Base-by-base conservation (phyloP, 2,888 invertebrate genomes). In the Cephus sareptanus region DNA sequence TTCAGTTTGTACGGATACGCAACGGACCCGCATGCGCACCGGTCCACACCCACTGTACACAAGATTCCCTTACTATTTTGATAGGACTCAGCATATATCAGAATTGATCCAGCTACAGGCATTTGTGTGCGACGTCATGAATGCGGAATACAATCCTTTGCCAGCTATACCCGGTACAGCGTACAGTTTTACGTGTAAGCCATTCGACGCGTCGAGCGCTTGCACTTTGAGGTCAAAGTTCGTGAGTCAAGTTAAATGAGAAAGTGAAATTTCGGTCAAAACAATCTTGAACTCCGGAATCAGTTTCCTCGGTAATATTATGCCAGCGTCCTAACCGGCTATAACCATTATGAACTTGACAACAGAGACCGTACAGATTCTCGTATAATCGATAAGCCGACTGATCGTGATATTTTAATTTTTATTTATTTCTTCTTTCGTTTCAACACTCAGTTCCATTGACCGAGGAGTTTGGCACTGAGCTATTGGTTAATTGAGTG, bases 1-100 rank as follows among this genome's bases (percentile, higher is more conserved):
- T 80, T 79, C 69, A 33, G 69, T 68, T 56, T 56, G 56, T 23
- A 56, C 56, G 56, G 56, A 56, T 23, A 56, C 56, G 56, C 56
- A 56, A 56, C 56, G 56, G 23, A 56, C 23, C 6, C 56, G 56
- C 56, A 56, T 23, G 56, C 56, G 23, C 56, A 23, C 40, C 2
- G 6, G 23, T 0, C 23, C 40, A 6, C 23, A 1, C 2, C 23
- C 23, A 56, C 56, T 56, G 56, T 56, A 56, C 56, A 56, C 56
- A 56, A 56, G 56, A 56, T 23, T 56, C 56, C 56, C 56, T 56
- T 56, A 56, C 56, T 56, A 56, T 56, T 56, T 56, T 56, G 23
- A 56, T 56, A 56, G 23, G 56, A 56, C 56, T 56, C 23, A 56
- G 23, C 56, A 56, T 56, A 23, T 56, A 56, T 56, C 23, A 56